phyloP scores from a whole-genome alignment of 2,888 invertebrate species.

The Hermodice carunculata region DNA sequence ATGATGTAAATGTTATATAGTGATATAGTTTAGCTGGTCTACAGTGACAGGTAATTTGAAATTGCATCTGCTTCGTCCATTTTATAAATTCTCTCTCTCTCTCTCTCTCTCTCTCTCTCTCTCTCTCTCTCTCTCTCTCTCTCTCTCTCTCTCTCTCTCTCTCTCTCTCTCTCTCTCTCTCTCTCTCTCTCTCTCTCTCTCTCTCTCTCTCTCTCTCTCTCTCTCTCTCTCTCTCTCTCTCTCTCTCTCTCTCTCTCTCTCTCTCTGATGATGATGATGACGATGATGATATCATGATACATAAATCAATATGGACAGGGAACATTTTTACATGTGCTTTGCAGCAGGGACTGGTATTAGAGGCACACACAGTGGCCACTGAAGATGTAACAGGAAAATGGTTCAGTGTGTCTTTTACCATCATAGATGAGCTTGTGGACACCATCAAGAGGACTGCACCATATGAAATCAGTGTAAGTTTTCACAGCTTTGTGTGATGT shows the following conservation, averaged over 20 bases:
- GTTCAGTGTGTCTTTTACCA: background rate
- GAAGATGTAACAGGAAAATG: conserved; percentile 11
- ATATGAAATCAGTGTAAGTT: conserved; percentile 15
- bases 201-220: conserved; percentile 15
- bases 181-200: conserved; percentile 10
- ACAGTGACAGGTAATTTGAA: too few relatives aligned
- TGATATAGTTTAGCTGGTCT: too few relatives aligned
- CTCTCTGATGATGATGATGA: too few relatives aligned
- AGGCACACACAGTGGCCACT: too few relatives aligned
- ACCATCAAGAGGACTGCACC: background rate
- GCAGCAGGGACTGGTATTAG: too few relatives aligned
- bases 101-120: conserved; percentile 4
- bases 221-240: conserved; percentile 3
- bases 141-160: conserved; percentile 12
- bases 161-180: conserved; percentile 23
- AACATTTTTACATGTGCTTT: too few relatives aligned
- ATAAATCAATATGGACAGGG: too few relatives aligned
- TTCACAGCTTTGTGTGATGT: too few relatives aligned
- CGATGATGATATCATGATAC: too few relatives aligned
- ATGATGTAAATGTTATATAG: too few relatives aligned
- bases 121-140: conserved; percentile 15
- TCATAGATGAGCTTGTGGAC: conserved; percentile 8
- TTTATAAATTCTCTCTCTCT: conserved; percentile 8
- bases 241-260: conserved; percentile 15
- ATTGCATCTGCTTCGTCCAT: too few relatives aligned